These are phyloP conservation scores for Tortricodes alternella DNA, from an alignment of 2,888 invertebrate species.

Conservation along the genomic window DNA sequence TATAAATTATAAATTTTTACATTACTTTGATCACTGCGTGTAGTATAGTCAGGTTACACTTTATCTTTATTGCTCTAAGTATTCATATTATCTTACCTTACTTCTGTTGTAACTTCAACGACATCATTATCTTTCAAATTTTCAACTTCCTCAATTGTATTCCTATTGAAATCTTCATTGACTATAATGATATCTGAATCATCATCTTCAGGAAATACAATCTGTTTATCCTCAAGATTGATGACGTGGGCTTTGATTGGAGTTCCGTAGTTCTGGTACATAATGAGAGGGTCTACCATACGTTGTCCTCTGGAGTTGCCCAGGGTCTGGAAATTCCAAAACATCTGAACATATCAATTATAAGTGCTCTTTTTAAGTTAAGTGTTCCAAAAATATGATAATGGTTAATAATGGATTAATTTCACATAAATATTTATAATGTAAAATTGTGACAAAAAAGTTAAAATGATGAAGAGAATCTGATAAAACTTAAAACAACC, in stretches of 20 bases:
- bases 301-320: slow-evolving; percentile 88
- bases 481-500: neutral
- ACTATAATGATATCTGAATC: slow-evolving; percentile 75
- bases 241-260: slow-evolving; percentile 60
- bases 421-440: neutral
- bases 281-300: slow-evolving; percentile 76
- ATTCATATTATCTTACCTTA: neutral
- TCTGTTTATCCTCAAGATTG: slow-evolving; percentile 67
- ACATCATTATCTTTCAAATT: slow-evolving; percentile 49
- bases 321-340: slow-evolving; percentile 92
- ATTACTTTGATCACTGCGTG: neutral
- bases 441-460: neutral
- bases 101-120: slow-evolving; percentile 38
- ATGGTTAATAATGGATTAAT: too few species aligned
- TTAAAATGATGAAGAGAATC: neutral
- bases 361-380: slow-evolving; percentile 40
- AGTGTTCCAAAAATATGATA: neutral
- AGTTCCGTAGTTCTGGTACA: slow-evolving; percentile 69
- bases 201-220: slow-evolving; percentile 70
- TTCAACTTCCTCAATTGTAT: slow-evolving; percentile 55
- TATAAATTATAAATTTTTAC: neutral
- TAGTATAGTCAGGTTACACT: neutral
- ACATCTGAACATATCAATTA: slow-evolving; percentile 86
- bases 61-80: neutral
- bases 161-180: slow-evolving; percentile 66